phyloP scores from a whole-genome alignment of 2,888 invertebrate species.

The Pheosia tremula region DNA sequence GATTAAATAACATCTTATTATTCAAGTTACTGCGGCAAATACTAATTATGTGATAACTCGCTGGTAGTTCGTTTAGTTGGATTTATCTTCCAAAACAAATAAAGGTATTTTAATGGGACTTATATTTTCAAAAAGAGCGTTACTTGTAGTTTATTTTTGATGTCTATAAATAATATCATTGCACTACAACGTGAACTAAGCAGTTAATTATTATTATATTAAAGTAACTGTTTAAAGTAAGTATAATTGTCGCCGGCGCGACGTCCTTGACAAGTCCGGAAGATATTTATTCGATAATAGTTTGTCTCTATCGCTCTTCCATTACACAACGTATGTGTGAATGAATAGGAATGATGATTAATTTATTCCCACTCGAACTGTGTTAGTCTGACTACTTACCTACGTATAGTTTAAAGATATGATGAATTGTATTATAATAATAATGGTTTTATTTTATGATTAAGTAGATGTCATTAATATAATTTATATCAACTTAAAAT shows the following conservation, averaged over 20 bases:
- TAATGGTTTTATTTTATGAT: too few species aligned
- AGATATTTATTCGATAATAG: background rate
- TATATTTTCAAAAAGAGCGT: background rate
- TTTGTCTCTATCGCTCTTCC: background rate
- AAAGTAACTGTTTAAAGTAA: background rate
- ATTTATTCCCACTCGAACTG: too few species aligned
- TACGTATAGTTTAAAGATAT: too few species aligned
- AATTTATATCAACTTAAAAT: too few species aligned
- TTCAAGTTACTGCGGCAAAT: background rate
- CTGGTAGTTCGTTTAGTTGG: background rate
- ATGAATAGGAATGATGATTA: background rate
- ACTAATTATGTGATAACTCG: background rate
- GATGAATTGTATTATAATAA: too few species aligned
- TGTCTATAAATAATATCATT: background rate
- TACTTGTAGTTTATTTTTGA: background rate
- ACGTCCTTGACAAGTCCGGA: background rate
- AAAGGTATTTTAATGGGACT: constrained; percentile 1
- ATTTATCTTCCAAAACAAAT: background rate
- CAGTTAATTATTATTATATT: background rate
- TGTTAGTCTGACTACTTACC: too few species aligned
- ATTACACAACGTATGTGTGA: background rate
- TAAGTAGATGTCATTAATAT: too few species aligned
- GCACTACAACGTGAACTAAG: background rate
- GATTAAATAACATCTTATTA: too few species aligned
- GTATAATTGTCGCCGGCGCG: background rate